A percentile compares a stretch with the other conserved stretches of the same genome.
These are phyloP conservation scores for Camponotus vicinus DNA, from an alignment of 1,140 invertebrate species.

Conservation along the genomic window DNA sequence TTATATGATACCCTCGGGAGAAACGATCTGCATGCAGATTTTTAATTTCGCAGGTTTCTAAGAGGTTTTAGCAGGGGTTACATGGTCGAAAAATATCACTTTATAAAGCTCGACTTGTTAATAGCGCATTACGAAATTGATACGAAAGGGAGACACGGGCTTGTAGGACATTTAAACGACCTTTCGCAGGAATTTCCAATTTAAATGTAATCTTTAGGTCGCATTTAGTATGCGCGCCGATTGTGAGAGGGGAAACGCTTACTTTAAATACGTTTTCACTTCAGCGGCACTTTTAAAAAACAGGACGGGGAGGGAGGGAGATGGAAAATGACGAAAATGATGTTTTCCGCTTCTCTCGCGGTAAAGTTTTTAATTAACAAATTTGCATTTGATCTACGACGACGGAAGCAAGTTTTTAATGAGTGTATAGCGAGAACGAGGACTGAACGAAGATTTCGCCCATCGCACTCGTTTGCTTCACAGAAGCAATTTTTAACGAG, in stretches of 20 bases:
- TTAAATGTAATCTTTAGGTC: conserved; percentile 55
- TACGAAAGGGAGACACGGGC: not conserved
- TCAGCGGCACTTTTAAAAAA: not conserved
- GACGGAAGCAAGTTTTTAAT: conserved; percentile 50
- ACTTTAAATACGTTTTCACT: conserved; percentile 21
- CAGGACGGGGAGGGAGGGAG: not conserved
- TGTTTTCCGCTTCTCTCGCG: conserved; percentile 13
- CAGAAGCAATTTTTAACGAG: conserved; percentile 21
- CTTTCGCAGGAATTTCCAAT: conserved; percentile 47
- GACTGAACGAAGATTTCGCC: not conserved
- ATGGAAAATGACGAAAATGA: conserved; percentile 47
- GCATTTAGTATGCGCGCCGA: conserved; percentile 37
- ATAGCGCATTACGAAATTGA: conserved; percentile 44
- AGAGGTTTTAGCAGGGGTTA: not conserved
- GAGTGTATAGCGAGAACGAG: not conserved
- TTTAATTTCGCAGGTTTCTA: not conserved
- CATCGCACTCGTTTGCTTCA: not conserved
- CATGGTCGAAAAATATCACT: not conserved
- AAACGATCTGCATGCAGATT: conserved; percentile 10
- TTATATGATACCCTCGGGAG: not conserved
- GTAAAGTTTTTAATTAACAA: conserved; percentile 64
- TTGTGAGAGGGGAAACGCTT: not conserved
- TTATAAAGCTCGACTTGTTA: conserved; percentile 6
- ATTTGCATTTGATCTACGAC: conserved; percentile 54
- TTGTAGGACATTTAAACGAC: not conserved